These are phyloP conservation scores for Zonotrichia leucophrys DNA, from an alignment of 2,113 vertebrate species.

Conservation along the genomic window DNA sequence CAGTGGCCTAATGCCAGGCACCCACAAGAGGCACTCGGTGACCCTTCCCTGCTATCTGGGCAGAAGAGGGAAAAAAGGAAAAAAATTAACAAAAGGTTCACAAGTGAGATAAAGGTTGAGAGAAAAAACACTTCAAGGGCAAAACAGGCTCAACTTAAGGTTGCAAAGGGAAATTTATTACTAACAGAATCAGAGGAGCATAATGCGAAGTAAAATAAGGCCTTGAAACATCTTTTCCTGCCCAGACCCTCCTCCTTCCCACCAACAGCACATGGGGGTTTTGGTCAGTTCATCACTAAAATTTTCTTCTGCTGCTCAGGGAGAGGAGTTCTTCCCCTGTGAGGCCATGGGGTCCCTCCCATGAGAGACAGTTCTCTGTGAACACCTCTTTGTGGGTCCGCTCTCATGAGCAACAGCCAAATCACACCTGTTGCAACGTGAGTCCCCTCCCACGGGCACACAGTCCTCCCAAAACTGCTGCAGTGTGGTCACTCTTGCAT, in stretches of 20 bases:
- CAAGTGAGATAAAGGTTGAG: not conserved
- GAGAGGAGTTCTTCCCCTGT: no score
- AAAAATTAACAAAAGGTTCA: not conserved
- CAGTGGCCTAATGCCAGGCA: not conserved
- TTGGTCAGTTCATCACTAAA: not conserved
- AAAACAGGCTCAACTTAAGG: not conserved
- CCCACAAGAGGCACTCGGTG: rapidly evolving
- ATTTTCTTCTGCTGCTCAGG: not conserved
- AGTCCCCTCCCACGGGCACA: not conserved
- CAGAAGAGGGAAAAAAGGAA: no score
- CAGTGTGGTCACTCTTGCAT: rapidly evolving
- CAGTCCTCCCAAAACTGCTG: no score
- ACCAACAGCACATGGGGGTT: rapidly evolving
- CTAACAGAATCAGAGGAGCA: not conserved
- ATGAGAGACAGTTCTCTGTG: not conserved
- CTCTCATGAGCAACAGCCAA: not conserved
- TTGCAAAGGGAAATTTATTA: not conserved
- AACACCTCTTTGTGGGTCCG: not conserved
- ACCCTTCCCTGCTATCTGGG: no score
- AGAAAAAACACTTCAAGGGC: not conserved
- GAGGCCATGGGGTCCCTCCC: not conserved
- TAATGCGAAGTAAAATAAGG: not conserved
- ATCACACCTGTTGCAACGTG: not conserved
- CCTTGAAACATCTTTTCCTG: not conserved
- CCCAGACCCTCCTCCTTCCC: not conserved